These are phyloP conservation scores for Hypomesus transpacificus DNA, from an alignment of 2,113 vertebrate genomes.

Conservation along the genomic window DNA sequence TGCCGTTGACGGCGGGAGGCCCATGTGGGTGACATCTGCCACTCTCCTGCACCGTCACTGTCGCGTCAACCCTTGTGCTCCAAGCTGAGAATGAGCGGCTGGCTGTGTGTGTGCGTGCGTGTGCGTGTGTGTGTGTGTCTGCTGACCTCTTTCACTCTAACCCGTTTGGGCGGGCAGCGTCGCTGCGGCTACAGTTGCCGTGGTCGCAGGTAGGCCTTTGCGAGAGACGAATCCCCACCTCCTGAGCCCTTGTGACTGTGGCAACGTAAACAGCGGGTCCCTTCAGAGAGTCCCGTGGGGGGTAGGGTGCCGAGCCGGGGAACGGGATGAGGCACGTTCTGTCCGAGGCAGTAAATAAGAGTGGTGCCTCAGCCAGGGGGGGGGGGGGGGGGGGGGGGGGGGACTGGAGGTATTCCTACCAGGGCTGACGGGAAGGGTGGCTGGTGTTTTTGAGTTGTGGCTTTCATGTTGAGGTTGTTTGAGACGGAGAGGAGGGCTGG, in stretches of 20 bases:
- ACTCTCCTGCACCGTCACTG: no score
- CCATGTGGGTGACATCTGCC: no score
- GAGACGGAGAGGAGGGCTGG: no score
- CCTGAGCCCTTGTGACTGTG: slow-evolving; percentile 24
- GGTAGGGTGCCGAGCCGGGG: no score
- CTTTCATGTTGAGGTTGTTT: not conserved
- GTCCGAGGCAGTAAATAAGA: slow-evolving; percentile 60
- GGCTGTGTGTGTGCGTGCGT: not conserved
- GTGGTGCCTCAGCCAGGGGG: slow-evolving; percentile 31
- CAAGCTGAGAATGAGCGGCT: not conserved
- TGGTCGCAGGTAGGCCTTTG: slow-evolving; percentile 16
- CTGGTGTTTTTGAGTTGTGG: not conserved
- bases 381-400: slow-evolving; percentile 23
- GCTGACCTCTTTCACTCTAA: slow-evolving; percentile 6
- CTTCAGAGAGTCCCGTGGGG: slow-evolving; percentile 47
- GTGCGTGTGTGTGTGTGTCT: not conserved
- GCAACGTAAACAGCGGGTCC: slow-evolving; percentile 44
- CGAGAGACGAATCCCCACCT: not conserved
- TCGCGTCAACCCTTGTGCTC: not conserved
- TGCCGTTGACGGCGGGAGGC: no score
- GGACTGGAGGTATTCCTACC: slow-evolving; percentile 38
- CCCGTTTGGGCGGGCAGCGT: slow-evolving; percentile 16
- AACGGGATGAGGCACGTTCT: no score
- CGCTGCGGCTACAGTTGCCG: slow-evolving; percentile 1
- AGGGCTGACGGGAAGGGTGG: not conserved